Evolutionary conservation across 2,888 invertebrate genomes (phyloP).

Genomic region (Ganaspis brasiliensis): DNA sequence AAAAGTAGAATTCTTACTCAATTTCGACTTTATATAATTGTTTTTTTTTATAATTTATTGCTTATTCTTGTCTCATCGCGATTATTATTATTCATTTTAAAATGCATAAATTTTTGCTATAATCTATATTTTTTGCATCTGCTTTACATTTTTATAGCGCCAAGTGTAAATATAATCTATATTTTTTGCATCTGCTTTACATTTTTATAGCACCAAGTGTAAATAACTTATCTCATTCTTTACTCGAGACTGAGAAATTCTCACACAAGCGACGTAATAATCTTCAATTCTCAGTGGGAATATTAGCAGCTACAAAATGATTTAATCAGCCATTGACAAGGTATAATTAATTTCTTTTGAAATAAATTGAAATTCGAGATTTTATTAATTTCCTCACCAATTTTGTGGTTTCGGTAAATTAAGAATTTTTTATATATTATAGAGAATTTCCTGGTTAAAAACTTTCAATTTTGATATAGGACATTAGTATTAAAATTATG

Average conservation of each 20-base stretch:
- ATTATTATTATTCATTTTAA: neutral
- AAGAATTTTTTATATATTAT: neutral
- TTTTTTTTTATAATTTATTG: too few relatives aligned
- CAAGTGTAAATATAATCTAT: slow-evolving; percentile 9
- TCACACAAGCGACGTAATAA: slow-evolving; percentile 8
- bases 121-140: neutral
- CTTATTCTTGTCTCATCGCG: too few relatives aligned
- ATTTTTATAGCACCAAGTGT: neutral
- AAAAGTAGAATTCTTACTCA: too few relatives aligned
- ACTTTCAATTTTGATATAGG: neutral
- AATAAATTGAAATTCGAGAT: slow-evolving; percentile 20
- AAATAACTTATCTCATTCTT: slow-evolving; percentile 23
- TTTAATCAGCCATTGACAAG: slow-evolving; percentile 19
- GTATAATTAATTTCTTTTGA: slow-evolving; percentile 27
- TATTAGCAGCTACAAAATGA: slow-evolving; percentile 23
- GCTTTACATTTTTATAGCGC: neutral
- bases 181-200: neutral
- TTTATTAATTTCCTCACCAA: neutral
- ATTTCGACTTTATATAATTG: too few relatives aligned
- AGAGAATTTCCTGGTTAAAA: neutral
- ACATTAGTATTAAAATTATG: neutral
- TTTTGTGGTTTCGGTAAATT: neutral
- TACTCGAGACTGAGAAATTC: slow-evolving; percentile 12
- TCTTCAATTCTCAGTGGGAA: slow-evolving; percentile 21
- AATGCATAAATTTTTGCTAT: neutral